Evolutionary conservation across 1,140 invertebrate species (phyloP).

Genomic region (Drosophila subpulchrella): DNA sequence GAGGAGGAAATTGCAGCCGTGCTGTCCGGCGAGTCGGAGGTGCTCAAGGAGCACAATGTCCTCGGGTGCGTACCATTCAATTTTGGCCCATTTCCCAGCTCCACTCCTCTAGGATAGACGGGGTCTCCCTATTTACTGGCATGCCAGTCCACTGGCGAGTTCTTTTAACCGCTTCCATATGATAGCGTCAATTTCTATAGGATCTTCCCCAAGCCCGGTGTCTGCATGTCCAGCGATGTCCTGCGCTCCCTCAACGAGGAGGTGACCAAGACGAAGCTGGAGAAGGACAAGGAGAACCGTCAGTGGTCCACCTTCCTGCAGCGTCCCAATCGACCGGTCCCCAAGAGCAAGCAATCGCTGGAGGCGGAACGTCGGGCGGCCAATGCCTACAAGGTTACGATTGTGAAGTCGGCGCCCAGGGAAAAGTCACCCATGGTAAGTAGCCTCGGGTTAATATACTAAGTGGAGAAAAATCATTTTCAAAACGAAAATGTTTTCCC

Average conservation of each 20-base stretch:
- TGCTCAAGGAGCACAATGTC: constrained; percentile 88
- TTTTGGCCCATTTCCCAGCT: constrained; percentile 40
- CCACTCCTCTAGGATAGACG: neutral
- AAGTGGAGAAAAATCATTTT: neutral
- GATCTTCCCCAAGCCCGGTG: constrained; percentile 87
- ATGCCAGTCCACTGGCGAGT: constrained; percentile 13
- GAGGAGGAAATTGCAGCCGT: constrained; percentile 89
- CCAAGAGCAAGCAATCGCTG: constrained; percentile 84
- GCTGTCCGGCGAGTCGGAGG: constrained; percentile 88
- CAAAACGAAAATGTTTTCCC: neutral
- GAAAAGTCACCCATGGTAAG: constrained; percentile 72
- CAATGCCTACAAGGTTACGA: constrained; percentile 86
- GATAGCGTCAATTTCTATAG: constrained; percentile 89
- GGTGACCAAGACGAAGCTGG: constrained; percentile 83
- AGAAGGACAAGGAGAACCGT: constrained; percentile 86
- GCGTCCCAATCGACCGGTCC: constrained; percentile 88
- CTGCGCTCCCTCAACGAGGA: constrained; percentile 88
- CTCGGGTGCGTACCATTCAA: constrained; percentile 86
- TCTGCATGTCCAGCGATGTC: constrained; percentile 89
- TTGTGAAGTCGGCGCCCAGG: constrained; percentile 85
- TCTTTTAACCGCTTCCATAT: constrained; percentile 43
- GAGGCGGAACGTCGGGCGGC: constrained; percentile 69
- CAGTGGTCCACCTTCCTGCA: constrained; percentile 90
- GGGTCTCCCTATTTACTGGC: neutral
- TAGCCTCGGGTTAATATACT: constrained; percentile 20